A percentile compares a stretch with the other conserved stretches of the same genome.
Evolutionary conservation across 1,140 invertebrate genomes (phyloP).

Genomic region (Planococcus citri): DNA sequence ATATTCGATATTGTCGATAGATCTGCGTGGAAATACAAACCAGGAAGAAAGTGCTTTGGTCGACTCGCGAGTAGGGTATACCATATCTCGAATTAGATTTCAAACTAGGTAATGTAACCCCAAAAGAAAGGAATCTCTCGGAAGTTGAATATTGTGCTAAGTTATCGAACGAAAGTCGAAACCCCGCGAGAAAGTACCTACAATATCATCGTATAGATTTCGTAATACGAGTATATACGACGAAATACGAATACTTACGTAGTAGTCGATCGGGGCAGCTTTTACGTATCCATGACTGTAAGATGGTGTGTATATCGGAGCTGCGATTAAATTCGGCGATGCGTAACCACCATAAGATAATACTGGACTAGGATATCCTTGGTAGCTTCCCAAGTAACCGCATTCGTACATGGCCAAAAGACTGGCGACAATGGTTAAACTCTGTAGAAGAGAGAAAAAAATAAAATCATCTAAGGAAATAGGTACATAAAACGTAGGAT

Average conservation of each 20-base stretch:
- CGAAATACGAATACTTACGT: background rate
- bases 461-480: no score
- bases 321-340: background rate
- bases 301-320: conserved; percentile 1
- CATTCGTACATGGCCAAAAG: background rate
- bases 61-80: no score
- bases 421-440: background rate
- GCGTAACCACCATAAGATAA: conserved; percentile 6
- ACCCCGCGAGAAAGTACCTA: background rate
- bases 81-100: no score
- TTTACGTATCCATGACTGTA: conserved; percentile 13
- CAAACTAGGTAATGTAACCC: no score
- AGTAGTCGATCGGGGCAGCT: conserved; percentile 6
- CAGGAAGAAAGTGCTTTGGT: no score
- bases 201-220: background rate
- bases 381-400: conserved; percentile 8
- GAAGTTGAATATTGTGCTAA: no score
- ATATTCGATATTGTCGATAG: no score
- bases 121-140: no score
- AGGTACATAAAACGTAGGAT: no score
- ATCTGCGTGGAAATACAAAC: no score
- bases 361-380: conserved; percentile 14
- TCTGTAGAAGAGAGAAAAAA: background rate
- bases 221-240: background rate
- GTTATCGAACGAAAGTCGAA: no score